phyloP scores from a whole-genome alignment of 2,797 vertebrate species.

The Poeciliopsis paucimaculata region DNA sequence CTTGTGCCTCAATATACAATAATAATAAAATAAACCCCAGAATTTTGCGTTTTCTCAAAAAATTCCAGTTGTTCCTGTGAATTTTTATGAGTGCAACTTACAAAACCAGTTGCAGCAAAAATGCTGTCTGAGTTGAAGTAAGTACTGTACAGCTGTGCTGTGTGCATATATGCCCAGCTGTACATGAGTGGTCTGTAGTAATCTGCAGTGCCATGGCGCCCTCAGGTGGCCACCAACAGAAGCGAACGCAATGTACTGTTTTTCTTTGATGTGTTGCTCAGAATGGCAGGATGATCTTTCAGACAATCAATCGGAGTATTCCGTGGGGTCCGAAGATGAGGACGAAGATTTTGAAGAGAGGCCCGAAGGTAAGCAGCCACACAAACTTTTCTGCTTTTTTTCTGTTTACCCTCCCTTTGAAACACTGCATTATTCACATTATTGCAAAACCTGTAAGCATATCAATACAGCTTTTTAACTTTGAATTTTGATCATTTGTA shows the following conservation, averaged over 20 bases:
- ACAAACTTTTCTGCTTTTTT: no score
- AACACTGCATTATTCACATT: background rate
- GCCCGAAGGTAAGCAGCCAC: constrained; percentile 85
- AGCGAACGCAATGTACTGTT: constrained; percentile 79
- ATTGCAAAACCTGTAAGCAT: background rate
- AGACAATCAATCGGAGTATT: constrained; percentile 99
- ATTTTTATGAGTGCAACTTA: constrained; percentile 12
- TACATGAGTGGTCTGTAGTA: constrained; percentile 73
- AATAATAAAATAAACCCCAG: background rate
- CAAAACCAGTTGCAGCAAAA: constrained; percentile 28
- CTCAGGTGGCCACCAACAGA: constrained; percentile 72
- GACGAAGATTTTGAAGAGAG: constrained; percentile 99
- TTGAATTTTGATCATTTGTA: constrained; percentile 47
- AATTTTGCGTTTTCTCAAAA: background rate
- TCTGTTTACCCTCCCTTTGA: background rate
- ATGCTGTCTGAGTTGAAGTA: constrained; percentile 58
- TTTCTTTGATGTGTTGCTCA: constrained; percentile 83
- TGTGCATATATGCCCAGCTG: constrained; percentile 45
- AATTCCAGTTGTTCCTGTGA: background rate
- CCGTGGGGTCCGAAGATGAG: constrained; percentile 97
- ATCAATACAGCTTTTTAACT: background rate
- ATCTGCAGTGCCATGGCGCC: constrained; percentile 75
- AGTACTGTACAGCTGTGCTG: constrained; percentile 35
- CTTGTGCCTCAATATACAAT: background rate
- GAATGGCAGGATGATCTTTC: constrained; percentile 99